Conservation (phyloP, 2,888 invertebrate species). For the Scelioninae gen. 1 region DNA sequence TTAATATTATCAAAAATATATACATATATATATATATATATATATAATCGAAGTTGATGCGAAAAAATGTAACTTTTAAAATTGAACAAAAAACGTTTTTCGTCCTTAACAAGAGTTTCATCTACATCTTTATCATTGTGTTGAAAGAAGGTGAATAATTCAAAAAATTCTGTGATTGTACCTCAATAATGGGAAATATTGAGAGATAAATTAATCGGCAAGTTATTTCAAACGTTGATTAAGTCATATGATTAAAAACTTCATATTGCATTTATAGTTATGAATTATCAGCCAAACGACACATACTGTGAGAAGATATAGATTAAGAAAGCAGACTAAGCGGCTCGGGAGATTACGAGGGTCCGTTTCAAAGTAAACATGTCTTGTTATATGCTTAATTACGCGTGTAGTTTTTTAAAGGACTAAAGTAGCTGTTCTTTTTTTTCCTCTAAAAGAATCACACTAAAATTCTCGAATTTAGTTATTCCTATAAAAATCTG, state of each 20-base stretch:
- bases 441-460: conserved; percentile 17
- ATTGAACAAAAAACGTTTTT: too few relatives aligned
- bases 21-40: too few relatives aligned
- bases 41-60: too few relatives aligned
- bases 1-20: too few relatives aligned
- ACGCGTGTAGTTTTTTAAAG: conserved; percentile 65
- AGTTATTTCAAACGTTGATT: conserved; percentile 29
- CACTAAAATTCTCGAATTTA: too few relatives aligned
- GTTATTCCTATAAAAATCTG: too few relatives aligned
- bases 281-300: conserved; percentile 66
- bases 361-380: conserved; percentile 75
- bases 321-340: conserved; percentile 77
- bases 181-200: too few relatives aligned
- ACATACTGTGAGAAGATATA: conserved; percentile 72
- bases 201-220: conserved; percentile 9
- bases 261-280: conserved; percentile 30
- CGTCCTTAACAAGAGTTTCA: too few relatives aligned
- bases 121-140: too few relatives aligned
- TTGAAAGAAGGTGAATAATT: too few relatives aligned
- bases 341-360: conserved; percentile 73
- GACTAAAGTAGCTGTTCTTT: conserved; percentile 15
- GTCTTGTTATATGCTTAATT: conserved; percentile 76
- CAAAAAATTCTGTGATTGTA: too few relatives aligned
- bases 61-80: too few relatives aligned
- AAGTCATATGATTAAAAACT: conserved; percentile 22